Evolutionary conservation across 1,140 invertebrate species (phyloP).

Genomic region (Teleopsis dalmanni): DNA sequence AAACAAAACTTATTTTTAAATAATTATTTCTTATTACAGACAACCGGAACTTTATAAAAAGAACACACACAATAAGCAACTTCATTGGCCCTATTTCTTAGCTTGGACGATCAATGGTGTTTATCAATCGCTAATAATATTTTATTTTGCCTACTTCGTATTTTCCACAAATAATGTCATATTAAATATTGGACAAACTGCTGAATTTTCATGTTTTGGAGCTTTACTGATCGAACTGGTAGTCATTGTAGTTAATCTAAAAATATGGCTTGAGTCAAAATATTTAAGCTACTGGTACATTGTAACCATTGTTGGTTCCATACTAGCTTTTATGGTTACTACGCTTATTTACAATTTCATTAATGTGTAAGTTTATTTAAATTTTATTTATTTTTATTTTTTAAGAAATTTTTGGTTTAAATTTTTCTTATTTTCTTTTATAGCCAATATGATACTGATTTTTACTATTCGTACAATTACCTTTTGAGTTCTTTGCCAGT

Average conservation of each 20-base stretch:
- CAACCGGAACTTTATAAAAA: conserved; percentile 62
- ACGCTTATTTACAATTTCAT: conserved; percentile 54
- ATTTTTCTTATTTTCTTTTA: conserved; percentile 20
- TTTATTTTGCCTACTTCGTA: conserved; percentile 42
- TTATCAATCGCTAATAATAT: conserved; percentile 49
- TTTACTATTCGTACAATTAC: conserved; percentile 55
- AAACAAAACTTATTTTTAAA: not conserved
- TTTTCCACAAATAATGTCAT: conserved; percentile 44
- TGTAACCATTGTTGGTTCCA: conserved; percentile 50
- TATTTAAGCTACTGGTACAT: conserved; percentile 58
- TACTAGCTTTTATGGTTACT: conserved; percentile 52
- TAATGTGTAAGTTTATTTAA: conserved; percentile 47
- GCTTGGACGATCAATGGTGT: conserved; percentile 57
- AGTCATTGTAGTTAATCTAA: conserved; percentile 48
- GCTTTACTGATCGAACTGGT: conserved; percentile 48
- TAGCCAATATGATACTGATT: conserved; percentile 54
- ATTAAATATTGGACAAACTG: conserved; percentile 43
- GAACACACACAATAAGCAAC: conserved; percentile 57
- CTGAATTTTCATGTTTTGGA: conserved; percentile 48
- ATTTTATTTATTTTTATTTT: conserved; percentile 5
- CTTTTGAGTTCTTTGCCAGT: conserved; percentile 52
- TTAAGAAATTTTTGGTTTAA: not conserved
- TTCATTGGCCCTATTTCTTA: conserved; percentile 57
- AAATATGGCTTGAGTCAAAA: conserved; percentile 58
- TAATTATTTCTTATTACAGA: conserved; percentile 29